Evolutionary conservation across 2,113 vertebrate genomes (phyloP), one percentile per base, ranked within the genome.

Genomic region (Eulacestoma nigropectus): DNA sequence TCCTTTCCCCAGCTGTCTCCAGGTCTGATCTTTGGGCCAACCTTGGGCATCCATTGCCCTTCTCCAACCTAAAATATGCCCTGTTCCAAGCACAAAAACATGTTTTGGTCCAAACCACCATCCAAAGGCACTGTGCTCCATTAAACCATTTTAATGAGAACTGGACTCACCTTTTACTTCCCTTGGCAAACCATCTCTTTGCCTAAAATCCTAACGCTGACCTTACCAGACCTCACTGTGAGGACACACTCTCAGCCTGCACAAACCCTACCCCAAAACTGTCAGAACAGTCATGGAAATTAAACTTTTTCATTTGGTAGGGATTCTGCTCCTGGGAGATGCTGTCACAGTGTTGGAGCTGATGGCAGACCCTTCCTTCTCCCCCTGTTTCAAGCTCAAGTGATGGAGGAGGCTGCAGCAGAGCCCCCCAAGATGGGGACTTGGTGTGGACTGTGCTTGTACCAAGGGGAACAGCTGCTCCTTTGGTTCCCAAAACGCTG

Each of bases 351-450:
- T 3, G 37, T 3, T 27, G 33, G 57, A 73, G 16, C 30, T 5
- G 7, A 52, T 29, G 29, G 46, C 2, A 85, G 50, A 56, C 18
- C 32, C 21, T 49, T 82, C 32, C 37, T 79, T 67, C 37, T 49
- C 3, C 29, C 44, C 10, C 10, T 0, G 6, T 13, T 68, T 27
- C 29, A 53, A 14, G 35, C 50, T 64, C 46, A 46, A 18, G 20
- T 3, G 21, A 62, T 8, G 21, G 42, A 74, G 15, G 23, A 67
- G 27, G 65, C 65, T 30, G 42, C 0, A 4, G 59, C 39, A 81
- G 41, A 74, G 20, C 1, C 4, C 17, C 16, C 10, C 0, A 0
- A 15, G 65, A 78, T 1, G 3, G 30, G 17, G 22, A 7, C 37
- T 25, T 2, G 5, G 53, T 2, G 2, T 14, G 47, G 29, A 41